Conservation (phyloP, 2,113 vertebrate species). For the Osmerus eperlanus region DNA sequence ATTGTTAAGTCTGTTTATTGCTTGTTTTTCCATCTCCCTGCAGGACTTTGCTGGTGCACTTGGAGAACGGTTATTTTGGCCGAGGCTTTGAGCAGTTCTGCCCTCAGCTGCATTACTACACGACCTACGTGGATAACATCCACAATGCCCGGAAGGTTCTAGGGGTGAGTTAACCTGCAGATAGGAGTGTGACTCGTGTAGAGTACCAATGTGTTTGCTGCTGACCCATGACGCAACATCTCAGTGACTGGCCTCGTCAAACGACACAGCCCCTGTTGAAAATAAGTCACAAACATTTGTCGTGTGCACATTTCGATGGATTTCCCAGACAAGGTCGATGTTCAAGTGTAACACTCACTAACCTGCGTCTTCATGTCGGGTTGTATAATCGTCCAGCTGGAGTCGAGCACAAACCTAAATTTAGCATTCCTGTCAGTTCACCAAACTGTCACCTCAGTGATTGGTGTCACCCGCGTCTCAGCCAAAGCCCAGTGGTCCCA, state of each 20-base stretch:
- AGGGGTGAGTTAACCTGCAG: slow-evolving; percentile 68
- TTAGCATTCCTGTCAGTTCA: slow-evolving; percentile 33
- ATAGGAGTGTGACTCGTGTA: no score
- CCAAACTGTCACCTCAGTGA: slow-evolving; percentile 61
- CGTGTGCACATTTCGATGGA: no score
- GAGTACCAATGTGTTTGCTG: neutral
- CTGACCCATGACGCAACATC: slow-evolving; percentile 12
- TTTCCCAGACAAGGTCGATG: no score
- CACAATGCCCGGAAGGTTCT: slow-evolving; percentile 75
- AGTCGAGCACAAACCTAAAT: neutral
- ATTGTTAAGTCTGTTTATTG: neutral
- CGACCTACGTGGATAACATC: slow-evolving; percentile 73
- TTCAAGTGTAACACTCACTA: no score
- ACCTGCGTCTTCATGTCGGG: no score
- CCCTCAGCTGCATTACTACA: slow-evolving; percentile 77
- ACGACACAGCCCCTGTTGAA: no score
- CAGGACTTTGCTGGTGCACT: slow-evolving; percentile 70
- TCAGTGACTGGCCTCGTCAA: neutral
- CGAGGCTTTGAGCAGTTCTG: slow-evolving; percentile 74
- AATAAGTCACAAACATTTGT: no score
- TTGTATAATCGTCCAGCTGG: no score
- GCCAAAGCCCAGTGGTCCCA: slow-evolving; percentile 84
- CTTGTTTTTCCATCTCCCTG: neutral
- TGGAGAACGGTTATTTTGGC: slow-evolving; percentile 76
- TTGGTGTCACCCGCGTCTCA: slow-evolving; percentile 82